Evolutionary conservation across 2,113 vertebrate genomes (phyloP), one percentile per base, ranked within the genome.

Genomic region (Microcebus lehilahytsara): DNA sequence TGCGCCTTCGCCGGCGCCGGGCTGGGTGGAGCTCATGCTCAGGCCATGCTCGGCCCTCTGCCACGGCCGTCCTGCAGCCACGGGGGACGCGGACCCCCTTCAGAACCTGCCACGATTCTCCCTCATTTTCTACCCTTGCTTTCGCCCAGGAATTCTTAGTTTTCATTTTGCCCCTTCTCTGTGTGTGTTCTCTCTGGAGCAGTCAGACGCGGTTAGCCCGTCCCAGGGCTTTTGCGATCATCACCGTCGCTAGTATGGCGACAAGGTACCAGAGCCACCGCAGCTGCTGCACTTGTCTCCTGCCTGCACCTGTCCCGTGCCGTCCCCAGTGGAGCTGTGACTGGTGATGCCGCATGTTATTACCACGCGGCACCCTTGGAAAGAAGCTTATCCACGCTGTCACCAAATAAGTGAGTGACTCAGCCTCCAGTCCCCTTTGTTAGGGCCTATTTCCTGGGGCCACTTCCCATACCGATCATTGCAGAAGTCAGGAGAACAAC

Each of bases 361-460:
- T 19, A 25, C 4, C 10, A 8, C 25, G 6, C 42, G 42, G 42
- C 23, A 32, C 17, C 19, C 74, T 87, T 74, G 60, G 72, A 79
- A 89, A 72, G 79, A 34, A 79, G 22, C 37, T 69, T 16, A 6
- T 58, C 49, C 17, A 27, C 1, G 27, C 8, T 79, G 6, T 94
- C 37, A 37, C 46, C 32, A 37, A 23, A 32, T 40, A 58, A 16
- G n/a, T 25, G 42, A 89, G 71, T 11, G 62, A 19, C 53, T 49
- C 40, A 87, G 30, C 20, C 22, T 22, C 37, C 42, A 94, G 71
- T 84, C 11, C 30, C 37, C n/a, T 40, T 88, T 88, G 85, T 89
- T 53, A 56, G 62, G 40, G 51, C 30, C 49, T 51, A 5, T 84
- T 95, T 97, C 77, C 74, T 96, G 64, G 64, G 71, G 16, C 2